phyloP scores from a whole-genome alignment of 2,888 invertebrate species.

The Phania funesta region DNA sequence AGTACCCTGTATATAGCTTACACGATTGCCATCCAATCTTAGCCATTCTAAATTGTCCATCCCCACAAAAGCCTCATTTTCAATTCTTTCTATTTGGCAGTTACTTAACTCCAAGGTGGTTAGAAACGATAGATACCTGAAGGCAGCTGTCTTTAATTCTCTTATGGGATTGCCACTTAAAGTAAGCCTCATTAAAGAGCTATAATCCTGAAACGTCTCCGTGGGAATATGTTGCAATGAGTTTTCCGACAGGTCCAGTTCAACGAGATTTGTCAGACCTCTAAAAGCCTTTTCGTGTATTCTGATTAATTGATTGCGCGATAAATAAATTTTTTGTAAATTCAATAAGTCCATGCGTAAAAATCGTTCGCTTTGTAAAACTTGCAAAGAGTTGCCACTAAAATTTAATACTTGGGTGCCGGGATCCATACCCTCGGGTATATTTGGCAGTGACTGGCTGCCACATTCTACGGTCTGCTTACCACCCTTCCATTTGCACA shows the following conservation, averaged over 20 bases:
- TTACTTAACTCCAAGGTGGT: conserved; percentile 90
- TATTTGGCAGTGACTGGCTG: conserved; percentile 86
- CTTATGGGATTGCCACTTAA: conserved; percentile 91
- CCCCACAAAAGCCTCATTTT: conserved; percentile 90
- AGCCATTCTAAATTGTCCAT: conserved; percentile 91
- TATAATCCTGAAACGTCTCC: conserved; percentile 88
- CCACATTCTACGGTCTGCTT: conserved; percentile 95
- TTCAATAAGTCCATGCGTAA: conserved; percentile 89
- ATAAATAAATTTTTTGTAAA: conserved; percentile 91
- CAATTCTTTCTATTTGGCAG: conserved; percentile 89
- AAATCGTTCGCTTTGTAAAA: conserved; percentile 89
- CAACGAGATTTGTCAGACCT: conserved; percentile 92
- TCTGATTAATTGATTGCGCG: conserved; percentile 88
- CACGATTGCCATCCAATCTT: conserved; percentile 89
- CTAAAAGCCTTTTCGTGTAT: conserved; percentile 91
- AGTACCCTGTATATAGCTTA: conserved; percentile 86
- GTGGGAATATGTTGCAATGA: conserved; percentile 89
- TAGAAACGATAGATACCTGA: conserved; percentile 87
- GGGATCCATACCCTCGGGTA: conserved; percentile 90
- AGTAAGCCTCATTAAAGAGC: conserved; percentile 90
- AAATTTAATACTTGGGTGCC: conserved; percentile 94
- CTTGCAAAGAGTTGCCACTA: conserved; percentile 90
- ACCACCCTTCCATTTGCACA: conserved; percentile 96
- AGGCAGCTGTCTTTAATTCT: conserved; percentile 86
- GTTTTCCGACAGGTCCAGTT: conserved; percentile 92